These are phyloP conservation scores for Tribolium castaneum DNA, from an alignment of 1,140 invertebrate genomes.

Conservation along the genomic window DNA sequence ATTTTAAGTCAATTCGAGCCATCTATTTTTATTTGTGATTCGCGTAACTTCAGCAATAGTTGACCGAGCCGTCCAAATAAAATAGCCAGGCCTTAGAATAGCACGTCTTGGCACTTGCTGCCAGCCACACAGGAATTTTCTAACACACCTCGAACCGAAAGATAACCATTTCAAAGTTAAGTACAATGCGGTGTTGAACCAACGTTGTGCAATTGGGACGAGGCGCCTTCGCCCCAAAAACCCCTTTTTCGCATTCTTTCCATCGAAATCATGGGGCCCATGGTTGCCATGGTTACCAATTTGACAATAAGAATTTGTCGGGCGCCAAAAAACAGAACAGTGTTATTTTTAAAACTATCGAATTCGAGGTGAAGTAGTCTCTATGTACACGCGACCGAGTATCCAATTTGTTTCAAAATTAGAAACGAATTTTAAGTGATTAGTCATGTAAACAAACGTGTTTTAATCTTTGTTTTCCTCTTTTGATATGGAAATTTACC, in stretches of 20 bases:
- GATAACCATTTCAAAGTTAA: slow-evolving; percentile 30
- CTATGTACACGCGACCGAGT: neutral
- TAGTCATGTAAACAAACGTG: slow-evolving; percentile 14
- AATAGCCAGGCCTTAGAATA: slow-evolving; percentile 51
- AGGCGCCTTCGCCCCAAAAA: neutral
- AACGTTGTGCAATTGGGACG: neutral
- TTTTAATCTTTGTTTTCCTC: neutral
- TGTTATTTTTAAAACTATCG: slow-evolving; percentile 12
- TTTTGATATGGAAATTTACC: neutral
- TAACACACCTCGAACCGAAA: slow-evolving; percentile 10
- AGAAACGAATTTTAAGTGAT: slow-evolving; percentile 1
- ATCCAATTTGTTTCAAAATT: slow-evolving; percentile 12
- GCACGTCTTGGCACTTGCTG: slow-evolving; percentile 48
- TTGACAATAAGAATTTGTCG: neutral
- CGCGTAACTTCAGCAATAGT: slow-evolving; percentile 37
- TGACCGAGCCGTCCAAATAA: slow-evolving; percentile 44
- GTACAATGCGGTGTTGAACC: neutral
- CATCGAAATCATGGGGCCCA: too few relatives aligned
- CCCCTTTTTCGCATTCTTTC: too few relatives aligned
- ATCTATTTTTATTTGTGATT: slow-evolving; percentile 46
- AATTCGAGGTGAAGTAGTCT: neutral
- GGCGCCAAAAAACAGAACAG: neutral
- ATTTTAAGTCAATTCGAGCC: slow-evolving; percentile 17
- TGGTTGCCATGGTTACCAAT: neutral
- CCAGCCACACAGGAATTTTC: slow-evolving; percentile 22